A percentile compares a stretch with the other conserved stretches of the same genome.
Conservation (phyloP, 2,113 vertebrate genomes). For the Corythaixoides concolor region DNA sequence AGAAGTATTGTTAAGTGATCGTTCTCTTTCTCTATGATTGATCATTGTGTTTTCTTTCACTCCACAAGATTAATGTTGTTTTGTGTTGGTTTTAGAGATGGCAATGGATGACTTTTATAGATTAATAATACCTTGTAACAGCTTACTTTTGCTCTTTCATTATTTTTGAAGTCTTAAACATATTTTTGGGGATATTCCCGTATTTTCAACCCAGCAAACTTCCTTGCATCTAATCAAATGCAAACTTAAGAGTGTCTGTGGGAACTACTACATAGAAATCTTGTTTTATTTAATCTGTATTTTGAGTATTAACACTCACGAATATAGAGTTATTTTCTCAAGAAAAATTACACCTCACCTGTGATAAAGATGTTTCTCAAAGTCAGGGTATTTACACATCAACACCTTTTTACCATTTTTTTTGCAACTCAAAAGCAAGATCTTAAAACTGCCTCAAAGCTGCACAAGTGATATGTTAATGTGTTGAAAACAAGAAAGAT, state of each 20-base stretch:
- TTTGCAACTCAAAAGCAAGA: neutral
- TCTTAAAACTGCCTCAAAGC: neutral
- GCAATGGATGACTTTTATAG: constrained; percentile 45
- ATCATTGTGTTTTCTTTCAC: constrained; percentile 70
- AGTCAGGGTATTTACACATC: neutral
- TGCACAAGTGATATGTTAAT: neutral
- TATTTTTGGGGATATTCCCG: neutral
- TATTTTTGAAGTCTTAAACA: constrained; percentile 5
- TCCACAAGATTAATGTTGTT: constrained; percentile 73
- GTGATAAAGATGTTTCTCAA: neutral
- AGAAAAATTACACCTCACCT: neutral
- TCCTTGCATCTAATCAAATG: constrained; percentile 28
- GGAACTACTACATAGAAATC: neutral
- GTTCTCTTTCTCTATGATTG: constrained; percentile 69
- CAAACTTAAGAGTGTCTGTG: neutral
- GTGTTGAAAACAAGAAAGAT: neutral
- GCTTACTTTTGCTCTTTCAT: constrained; percentile 42
- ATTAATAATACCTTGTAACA: constrained; percentile 36
- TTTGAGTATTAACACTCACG: neutral
- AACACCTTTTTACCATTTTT: neutral
- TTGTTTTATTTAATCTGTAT: neutral
- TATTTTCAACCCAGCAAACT: neutral
- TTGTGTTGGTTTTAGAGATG: constrained; percentile 56
- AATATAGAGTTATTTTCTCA: neutral
- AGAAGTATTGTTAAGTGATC: constrained; percentile 66